phyloP scores from a whole-genome alignment of 2,888 invertebrate species.

The Latrodectus hesperus region DNA sequence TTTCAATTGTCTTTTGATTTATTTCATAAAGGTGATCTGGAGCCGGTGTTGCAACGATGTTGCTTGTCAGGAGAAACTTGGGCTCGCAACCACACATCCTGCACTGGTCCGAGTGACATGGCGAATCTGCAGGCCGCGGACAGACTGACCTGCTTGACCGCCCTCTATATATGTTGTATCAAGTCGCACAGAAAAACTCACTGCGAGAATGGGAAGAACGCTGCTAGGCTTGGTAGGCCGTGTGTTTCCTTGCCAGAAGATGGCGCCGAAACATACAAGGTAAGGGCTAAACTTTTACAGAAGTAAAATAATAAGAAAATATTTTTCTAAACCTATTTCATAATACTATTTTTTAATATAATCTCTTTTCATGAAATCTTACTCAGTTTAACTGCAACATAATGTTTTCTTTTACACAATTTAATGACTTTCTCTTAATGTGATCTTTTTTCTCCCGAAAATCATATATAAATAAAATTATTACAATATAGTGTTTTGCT shows the following conservation, averaged over 20 bases:
- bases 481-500: no score
- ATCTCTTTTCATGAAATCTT: no score
- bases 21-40: conserved; percentile 33
- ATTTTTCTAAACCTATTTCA: no score
- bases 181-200: conserved; percentile 15
- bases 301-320: no score
- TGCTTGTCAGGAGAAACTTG: conserved; percentile 33
- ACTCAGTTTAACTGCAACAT: no score
- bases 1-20: no score
- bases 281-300: not conserved
- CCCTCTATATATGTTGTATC: conserved; percentile 54
- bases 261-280: not conserved
- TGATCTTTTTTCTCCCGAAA: no score
- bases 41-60: conserved; percentile 35
- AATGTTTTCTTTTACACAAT: no score
- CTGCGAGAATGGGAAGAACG: conserved; percentile 46
- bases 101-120: conserved; percentile 31
- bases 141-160: conserved; percentile 27
- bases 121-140: not conserved
- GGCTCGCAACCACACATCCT: conserved; percentile 47
- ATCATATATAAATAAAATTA: no score
- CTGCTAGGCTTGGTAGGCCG: conserved; percentile 5
- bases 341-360: no score
- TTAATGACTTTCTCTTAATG: no score
- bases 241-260: not conserved